These are phyloP conservation scores for Athene noctua DNA, from an alignment of 2,113 vertebrate genomes.

Conservation along the genomic window DNA sequence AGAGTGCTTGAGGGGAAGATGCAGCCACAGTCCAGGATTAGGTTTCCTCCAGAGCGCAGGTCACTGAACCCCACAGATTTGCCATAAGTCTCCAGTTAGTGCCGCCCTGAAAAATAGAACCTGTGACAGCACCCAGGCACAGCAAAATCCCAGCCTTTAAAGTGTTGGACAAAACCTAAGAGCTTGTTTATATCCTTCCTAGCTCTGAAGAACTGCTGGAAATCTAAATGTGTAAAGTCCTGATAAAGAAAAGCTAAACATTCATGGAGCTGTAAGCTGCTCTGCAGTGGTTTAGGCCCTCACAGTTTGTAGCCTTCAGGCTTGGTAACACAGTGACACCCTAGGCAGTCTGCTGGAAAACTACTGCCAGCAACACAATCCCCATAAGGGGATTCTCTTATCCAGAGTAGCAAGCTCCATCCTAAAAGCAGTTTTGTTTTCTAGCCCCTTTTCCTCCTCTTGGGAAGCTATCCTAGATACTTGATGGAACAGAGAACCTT, in stretches of 20 bases:
- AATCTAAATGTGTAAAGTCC: slow-evolving; percentile 25
- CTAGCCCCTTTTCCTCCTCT: neutral
- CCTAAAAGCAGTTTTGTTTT: neutral
- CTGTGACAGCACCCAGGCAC: neutral
- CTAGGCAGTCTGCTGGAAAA: neutral
- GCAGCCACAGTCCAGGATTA: neutral
- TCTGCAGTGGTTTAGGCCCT: slow-evolving; percentile 11
- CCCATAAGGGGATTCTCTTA: neutral
- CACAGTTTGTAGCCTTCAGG: neutral
- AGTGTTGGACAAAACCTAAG: neutral
- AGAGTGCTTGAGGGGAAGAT: neutral
- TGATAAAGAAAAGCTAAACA: slow-evolving; percentile 23
- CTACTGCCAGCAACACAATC: neutral
- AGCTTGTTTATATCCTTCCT: neutral
- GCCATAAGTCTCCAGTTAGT: neutral
- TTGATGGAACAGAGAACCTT: neutral
- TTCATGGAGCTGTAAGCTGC: slow-evolving; percentile 16
- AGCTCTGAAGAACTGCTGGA: neutral
- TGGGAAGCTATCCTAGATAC: neutral
- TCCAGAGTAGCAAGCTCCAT: neutral
- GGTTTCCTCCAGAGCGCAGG: neutral
- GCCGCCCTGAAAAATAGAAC: neutral
- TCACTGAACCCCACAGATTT: neutral
- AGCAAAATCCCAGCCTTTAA: neutral
- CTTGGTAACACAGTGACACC: neutral